Conservation (phyloP, 1,140 invertebrate species). For the Periplaneta americana region DNA sequence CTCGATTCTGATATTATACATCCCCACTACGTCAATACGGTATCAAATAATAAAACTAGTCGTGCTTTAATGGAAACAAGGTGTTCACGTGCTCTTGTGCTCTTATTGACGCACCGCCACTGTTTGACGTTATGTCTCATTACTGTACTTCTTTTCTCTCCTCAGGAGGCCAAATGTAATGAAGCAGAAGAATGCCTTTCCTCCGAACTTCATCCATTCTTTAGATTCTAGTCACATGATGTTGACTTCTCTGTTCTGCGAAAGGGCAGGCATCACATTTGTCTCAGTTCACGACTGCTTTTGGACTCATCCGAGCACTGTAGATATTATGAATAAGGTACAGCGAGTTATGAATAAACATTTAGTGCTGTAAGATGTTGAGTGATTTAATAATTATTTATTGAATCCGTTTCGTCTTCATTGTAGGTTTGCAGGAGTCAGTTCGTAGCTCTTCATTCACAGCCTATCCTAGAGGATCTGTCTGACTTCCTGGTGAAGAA, state of each 20-base stretch:
- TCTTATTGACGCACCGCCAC: too few species aligned
- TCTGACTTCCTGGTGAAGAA: slow-evolving; percentile 65
- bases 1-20: too few species aligned
- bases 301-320: slow-evolving; percentile 92
- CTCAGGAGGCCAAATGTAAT: slow-evolving; percentile 75
- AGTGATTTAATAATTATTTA: neutral
- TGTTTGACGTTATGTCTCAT: too few species aligned
- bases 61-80: too few species aligned
- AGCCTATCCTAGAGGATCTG: slow-evolving; percentile 88
- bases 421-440: slow-evolving; percentile 87
- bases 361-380: neutral
- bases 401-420: neutral
- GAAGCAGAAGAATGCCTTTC: slow-evolving; percentile 97
- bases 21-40: too few species aligned
- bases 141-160: too few species aligned
- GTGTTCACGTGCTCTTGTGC: too few species aligned
- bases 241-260: slow-evolving; percentile 88
- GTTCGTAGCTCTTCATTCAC: slow-evolving; percentile 89
- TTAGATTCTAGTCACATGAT: slow-evolving; percentile 99
- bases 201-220: slow-evolving; percentile 98
- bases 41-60: too few species aligned
- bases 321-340: slow-evolving; percentile 87
- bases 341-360: neutral
- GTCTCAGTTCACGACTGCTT: slow-evolving; percentile 98
- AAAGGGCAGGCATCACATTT: slow-evolving; percentile 78